A percentile compares a stretch with the other conserved stretches of the same genome.
Conservation (phyloP, 2,113 vertebrate species). For the Takifugu bimaculatus region DNA sequence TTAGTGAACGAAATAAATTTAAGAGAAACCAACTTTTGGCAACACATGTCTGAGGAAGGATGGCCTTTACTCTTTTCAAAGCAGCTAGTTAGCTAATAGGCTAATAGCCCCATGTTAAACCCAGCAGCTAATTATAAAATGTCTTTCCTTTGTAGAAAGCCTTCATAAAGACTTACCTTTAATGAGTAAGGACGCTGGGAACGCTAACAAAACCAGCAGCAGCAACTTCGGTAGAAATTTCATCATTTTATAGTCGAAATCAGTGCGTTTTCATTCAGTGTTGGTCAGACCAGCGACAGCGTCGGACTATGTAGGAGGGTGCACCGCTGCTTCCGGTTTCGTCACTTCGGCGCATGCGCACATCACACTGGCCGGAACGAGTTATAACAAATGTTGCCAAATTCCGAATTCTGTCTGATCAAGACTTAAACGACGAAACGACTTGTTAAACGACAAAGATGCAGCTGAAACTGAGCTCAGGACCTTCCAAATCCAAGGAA, state of each 20-base stretch:
- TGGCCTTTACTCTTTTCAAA: constrained; percentile 28
- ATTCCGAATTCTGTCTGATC: too few species aligned
- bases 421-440: too few species aligned
- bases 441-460: too few species aligned
- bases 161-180: constrained; percentile 37
- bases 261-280: constrained; percentile 41
- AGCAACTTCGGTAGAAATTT: constrained; percentile 63
- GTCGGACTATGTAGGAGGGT: background rate
- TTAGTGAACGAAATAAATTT: background rate
- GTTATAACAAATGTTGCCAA: background rate
- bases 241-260: constrained; percentile 56
- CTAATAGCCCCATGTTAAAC: constrained; percentile 16
- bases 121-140: too few species aligned
- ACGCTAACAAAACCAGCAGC: constrained; percentile 57
- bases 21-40: background rate
- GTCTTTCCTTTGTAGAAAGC: too few species aligned
- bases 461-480: too few species aligned
- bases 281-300: constrained; percentile 2
- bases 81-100: constrained; percentile 27
- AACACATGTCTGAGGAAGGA: constrained; percentile 16
- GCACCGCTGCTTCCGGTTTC: constrained; percentile 19
- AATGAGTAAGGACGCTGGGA: constrained; percentile 58
- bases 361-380: rapidly evolving
- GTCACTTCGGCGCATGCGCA: constrained; percentile 14
- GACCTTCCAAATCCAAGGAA: too few species aligned